phyloP scores from a whole-genome alignment of 2,888 invertebrate species.

The Eulithis testata region DNA sequence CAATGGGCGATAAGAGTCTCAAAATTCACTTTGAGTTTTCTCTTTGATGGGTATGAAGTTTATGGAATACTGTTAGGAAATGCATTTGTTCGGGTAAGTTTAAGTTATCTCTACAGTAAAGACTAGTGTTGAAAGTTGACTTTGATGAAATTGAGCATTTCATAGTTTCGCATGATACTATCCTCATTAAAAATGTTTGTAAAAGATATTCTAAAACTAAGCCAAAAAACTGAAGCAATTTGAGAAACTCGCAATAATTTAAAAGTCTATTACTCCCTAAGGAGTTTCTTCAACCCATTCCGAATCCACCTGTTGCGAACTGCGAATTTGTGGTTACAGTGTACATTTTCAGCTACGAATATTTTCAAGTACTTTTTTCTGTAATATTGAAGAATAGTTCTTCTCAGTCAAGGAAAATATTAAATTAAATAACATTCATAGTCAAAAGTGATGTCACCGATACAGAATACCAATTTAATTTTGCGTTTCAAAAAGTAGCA shows the following conservation, averaged over 20 bases:
- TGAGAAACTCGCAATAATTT: constrained; percentile 33
- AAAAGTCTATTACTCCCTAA: constrained; percentile 14
- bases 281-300: constrained; percentile 15
- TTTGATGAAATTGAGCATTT: too few species aligned
- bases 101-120: too few species aligned
- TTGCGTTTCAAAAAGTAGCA: constrained; percentile 39
- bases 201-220: background rate
- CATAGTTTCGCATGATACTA: too few species aligned
- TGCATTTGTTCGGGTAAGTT: too few species aligned
- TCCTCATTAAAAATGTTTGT: too few species aligned
- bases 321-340: constrained; percentile 31
- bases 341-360: constrained; percentile 1
- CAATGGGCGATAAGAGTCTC: too few species aligned
- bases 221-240: constrained; percentile 19
- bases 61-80: too few species aligned
- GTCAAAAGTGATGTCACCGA: constrained; percentile 46
- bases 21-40: too few species aligned
- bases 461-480: constrained; percentile 44
- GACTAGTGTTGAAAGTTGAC: too few species aligned
- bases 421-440: constrained; percentile 26
- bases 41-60: too few species aligned
- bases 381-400: too few species aligned
- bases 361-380: background rate
- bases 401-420: too few species aligned
- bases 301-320: constrained; percentile 49